Percentiles rank a stretch among this genome's conserved stretches.
These are phyloP conservation scores for Buphagus erythrorhynchus DNA, from an alignment of 2,797 vertebrate genomes.

Conservation along the genomic window DNA sequence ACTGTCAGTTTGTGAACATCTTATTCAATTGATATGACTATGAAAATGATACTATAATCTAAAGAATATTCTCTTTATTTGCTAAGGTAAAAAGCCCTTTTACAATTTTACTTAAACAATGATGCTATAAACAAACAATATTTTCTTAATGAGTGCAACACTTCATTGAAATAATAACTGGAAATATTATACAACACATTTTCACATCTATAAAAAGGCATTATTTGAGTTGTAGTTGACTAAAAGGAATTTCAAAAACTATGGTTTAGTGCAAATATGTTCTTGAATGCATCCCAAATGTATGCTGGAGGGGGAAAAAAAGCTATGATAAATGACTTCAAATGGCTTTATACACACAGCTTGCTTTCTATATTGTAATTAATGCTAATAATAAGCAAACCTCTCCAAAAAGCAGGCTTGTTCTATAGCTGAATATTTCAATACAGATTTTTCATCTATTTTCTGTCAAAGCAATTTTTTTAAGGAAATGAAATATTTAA, in stretches of 20 bases:
- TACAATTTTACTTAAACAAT: not conserved
- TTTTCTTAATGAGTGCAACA: not conserved
- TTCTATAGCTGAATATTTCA: not conserved
- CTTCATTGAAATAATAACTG: not conserved
- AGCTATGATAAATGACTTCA: not conserved
- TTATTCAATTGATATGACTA: not conserved
- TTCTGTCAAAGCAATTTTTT: not conserved
- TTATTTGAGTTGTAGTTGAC: not conserved
- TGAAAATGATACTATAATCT: not conserved
- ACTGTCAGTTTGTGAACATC: not conserved
- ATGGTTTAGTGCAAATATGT: not conserved
- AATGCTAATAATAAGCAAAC: not conserved
- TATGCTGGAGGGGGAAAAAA: not conserved
- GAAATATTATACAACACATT: not conserved
- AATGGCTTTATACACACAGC: not conserved
- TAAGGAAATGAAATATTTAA: not conserved
- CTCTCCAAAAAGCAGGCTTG: not conserved
- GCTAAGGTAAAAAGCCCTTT: not conserved
- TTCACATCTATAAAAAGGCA: not conserved
- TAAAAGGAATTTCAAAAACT: not conserved
- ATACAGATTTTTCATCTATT: not conserved
- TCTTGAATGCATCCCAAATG: not conserved
- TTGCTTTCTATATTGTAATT: not conserved
- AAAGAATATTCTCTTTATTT: not conserved
- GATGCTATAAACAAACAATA: not conserved